phyloP scores from a whole-genome alignment of 2,113 vertebrate species.

The Brachypteracias leptosomus region DNA sequence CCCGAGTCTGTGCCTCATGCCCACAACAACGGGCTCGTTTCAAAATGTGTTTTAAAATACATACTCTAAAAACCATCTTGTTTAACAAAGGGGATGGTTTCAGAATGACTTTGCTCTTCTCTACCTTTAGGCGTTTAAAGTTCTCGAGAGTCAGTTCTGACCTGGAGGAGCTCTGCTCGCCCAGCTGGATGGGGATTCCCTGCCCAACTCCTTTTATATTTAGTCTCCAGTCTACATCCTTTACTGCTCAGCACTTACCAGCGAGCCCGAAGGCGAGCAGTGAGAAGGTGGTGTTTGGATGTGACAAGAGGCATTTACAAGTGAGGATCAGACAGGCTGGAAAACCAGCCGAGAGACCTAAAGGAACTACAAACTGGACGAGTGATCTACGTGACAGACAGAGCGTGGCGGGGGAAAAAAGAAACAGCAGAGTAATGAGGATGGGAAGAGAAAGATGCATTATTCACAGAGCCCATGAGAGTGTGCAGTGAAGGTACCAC shows the following conservation, averaged over 20 bases:
- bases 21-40: background rate
- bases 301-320: background rate
- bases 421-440: background rate
- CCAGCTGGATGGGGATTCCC: background rate
- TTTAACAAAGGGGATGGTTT: background rate
- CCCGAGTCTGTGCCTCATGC: background rate
- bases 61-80: background rate
- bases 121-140: background rate
- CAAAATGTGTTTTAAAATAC: background rate
- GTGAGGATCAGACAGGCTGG: background rate
- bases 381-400: background rate
- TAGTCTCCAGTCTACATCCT: background rate
- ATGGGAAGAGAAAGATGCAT: background rate
- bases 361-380: background rate
- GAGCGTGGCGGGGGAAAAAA: background rate
- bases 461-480: background rate
- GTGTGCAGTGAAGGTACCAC: accelerated
- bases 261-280: background rate
- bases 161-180: background rate
- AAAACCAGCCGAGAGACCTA: background rate
- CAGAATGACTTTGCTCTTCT: background rate
- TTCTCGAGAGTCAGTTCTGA: background rate
- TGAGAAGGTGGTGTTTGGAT: background rate
- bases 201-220: background rate
- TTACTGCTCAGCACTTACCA: background rate